Conservation (phyloP, 2,797 vertebrate species). For the Mico argentatus region DNA sequence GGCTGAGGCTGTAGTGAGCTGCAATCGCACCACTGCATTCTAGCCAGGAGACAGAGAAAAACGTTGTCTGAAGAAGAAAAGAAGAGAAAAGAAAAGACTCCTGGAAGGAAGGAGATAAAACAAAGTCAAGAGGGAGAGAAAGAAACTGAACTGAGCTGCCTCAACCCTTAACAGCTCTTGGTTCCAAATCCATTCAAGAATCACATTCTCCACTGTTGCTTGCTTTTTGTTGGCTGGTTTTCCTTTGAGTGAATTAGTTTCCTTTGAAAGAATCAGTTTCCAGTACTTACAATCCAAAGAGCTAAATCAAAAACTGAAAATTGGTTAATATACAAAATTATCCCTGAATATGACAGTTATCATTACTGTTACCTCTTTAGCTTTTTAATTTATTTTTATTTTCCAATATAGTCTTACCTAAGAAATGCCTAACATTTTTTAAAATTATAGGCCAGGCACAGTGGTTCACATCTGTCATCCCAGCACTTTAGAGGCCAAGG, state of each 20-base stretch:
- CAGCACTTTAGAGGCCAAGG: background rate
- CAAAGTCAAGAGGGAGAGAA: background rate
- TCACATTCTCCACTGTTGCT: background rate
- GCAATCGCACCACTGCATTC: background rate
- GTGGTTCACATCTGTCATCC: background rate
- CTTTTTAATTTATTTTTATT: background rate
- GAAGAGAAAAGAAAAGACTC: background rate
- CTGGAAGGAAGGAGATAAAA: background rate
- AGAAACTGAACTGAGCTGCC: background rate
- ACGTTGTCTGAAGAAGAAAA: background rate
- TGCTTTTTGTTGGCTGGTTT: background rate
- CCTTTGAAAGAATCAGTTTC: background rate
- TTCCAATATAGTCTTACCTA: background rate
- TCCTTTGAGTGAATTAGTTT: background rate
- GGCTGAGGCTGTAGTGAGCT: background rate
- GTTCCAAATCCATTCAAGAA: background rate
- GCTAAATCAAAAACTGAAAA: slow-evolving; percentile 25
- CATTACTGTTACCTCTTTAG: background rate
- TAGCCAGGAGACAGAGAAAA: background rate
- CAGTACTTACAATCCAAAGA: background rate
- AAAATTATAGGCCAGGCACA: background rate
- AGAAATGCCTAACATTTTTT: background rate
- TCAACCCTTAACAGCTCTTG: background rate
- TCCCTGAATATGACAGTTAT: background rate
- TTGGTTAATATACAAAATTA: background rate